phyloP scores from a whole-genome alignment of 2,113 vertebrate species.

The Heterochromis multidens region DNA sequence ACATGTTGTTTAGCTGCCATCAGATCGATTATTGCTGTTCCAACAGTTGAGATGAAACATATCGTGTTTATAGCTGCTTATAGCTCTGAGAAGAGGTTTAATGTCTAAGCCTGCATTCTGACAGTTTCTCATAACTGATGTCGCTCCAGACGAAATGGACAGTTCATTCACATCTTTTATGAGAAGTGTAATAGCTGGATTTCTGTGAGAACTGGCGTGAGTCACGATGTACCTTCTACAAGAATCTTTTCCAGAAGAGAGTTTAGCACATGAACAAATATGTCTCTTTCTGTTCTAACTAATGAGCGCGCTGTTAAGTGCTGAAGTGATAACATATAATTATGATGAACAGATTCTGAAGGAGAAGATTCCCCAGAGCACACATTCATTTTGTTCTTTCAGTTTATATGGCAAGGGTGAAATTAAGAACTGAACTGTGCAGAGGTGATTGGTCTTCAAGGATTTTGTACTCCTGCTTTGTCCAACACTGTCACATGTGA shows the following conservation, averaged over 20 bases:
- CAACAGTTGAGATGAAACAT: constrained; percentile 39
- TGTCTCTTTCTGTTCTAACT: background rate
- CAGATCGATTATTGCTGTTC: constrained; percentile 55
- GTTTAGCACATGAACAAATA: background rate
- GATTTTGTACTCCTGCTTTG: background rate
- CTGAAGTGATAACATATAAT: background rate
- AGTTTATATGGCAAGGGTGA: background rate
- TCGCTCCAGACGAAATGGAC: background rate
- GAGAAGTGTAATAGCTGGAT: background rate
- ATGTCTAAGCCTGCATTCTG: constrained; percentile 24
- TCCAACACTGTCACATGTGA: constrained; percentile 10
- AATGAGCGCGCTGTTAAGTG: constrained; percentile 21
- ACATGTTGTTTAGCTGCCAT: constrained; percentile 54
- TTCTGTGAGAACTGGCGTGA: background rate
- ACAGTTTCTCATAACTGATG: background rate
- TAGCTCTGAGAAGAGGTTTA: constrained; percentile 18
- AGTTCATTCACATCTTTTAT: background rate
- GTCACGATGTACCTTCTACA: background rate
- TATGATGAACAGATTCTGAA: background rate
- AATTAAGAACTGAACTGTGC: constrained; percentile 5
- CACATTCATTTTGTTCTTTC: background rate
- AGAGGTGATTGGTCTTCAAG: background rate
- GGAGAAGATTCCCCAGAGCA: background rate
- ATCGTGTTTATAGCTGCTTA: constrained; percentile 33
- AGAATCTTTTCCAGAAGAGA: background rate